Conservation (phyloP, 2,797 vertebrate genomes). For the Eulemur rubriventer region DNA sequence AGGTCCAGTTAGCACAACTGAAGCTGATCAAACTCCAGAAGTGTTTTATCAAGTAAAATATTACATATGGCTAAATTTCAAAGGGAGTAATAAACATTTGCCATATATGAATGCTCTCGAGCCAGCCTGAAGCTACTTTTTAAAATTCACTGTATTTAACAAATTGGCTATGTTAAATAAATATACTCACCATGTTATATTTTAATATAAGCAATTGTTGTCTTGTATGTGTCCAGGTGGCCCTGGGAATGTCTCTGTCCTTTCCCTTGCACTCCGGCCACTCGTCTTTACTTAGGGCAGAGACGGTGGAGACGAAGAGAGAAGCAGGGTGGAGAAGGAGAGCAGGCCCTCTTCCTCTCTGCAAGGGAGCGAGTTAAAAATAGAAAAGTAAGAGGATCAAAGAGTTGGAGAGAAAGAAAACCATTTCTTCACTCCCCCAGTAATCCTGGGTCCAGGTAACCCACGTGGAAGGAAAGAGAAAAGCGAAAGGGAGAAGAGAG, state of each 20-base stretch:
- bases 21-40: not conserved
- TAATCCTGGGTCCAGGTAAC: not conserved
- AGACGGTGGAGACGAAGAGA: not conserved
- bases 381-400: not conserved
- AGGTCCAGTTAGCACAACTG: not conserved
- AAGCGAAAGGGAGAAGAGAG: not conserved
- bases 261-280: not conserved
- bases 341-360: not conserved
- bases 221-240: not conserved
- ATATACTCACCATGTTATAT: not conserved
- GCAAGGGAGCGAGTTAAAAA: not conserved
- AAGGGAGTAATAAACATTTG: not conserved
- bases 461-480: not conserved
- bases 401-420: not conserved
- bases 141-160: slow-evolving; percentile 14
- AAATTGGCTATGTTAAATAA: not conserved
- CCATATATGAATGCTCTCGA: not conserved
- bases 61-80: not conserved
- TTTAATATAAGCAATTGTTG: not conserved
- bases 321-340: not conserved
- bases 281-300: not conserved
- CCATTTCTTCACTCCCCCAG: not conserved
- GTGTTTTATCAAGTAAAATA: slow-evolving; percentile 12
- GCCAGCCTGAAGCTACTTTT: not conserved
- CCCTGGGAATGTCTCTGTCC: not conserved